Conservation (phyloP, 2,888 invertebrate species). For the Agrotis segetum region DNA sequence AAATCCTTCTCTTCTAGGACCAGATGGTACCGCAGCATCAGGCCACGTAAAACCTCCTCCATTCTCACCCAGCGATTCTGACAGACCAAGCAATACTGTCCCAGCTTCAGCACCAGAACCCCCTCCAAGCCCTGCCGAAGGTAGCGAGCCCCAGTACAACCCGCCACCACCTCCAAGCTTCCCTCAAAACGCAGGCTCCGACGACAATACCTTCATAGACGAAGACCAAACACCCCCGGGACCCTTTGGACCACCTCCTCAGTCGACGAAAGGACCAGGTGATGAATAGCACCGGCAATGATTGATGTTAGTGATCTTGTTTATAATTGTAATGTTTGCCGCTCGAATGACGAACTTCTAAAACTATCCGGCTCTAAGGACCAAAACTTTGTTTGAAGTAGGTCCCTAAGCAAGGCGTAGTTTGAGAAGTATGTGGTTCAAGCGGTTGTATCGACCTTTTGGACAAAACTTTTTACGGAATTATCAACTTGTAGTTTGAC, state of each 20-base stretch:
- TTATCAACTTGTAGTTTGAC: slow-evolving; percentile 44
- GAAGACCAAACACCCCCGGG: slow-evolving; percentile 79
- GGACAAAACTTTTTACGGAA: slow-evolving; percentile 46
- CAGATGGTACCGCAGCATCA: slow-evolving; percentile 91
- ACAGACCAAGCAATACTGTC: slow-evolving; percentile 71
- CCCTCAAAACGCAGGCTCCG: slow-evolving; percentile 64
- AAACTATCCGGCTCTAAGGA: slow-evolving; percentile 23
- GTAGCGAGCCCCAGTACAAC: slow-evolving; percentile 61
- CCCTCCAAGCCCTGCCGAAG: slow-evolving; percentile 62
- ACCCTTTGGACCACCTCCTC: slow-evolving; percentile 79
- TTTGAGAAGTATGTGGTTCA: slow-evolving; percentile 24
- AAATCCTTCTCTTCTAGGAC: slow-evolving; percentile 70
- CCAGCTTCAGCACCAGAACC: slow-evolving; percentile 64
- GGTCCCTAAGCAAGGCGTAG: slow-evolving; percentile 8
- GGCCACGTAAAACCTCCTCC: slow-evolving; percentile 90
- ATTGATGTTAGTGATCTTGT: slow-evolving; percentile 87
- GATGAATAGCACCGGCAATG: slow-evolving; percentile 86
- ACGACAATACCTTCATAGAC: slow-evolving; percentile 76
- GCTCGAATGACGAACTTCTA: slow-evolving; percentile 26
- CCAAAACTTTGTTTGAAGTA: slow-evolving; percentile 17
- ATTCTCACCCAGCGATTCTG: slow-evolving; percentile 81
- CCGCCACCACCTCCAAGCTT: slow-evolving; percentile 65
- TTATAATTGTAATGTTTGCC: slow-evolving; percentile 54
- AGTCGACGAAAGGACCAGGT: slow-evolving; percentile 88
- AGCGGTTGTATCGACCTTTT: slow-evolving; percentile 47